These are phyloP conservation scores for Notolepis coatsorum DNA, from an alignment of 2,797 vertebrate species.

Conservation along the genomic window DNA sequence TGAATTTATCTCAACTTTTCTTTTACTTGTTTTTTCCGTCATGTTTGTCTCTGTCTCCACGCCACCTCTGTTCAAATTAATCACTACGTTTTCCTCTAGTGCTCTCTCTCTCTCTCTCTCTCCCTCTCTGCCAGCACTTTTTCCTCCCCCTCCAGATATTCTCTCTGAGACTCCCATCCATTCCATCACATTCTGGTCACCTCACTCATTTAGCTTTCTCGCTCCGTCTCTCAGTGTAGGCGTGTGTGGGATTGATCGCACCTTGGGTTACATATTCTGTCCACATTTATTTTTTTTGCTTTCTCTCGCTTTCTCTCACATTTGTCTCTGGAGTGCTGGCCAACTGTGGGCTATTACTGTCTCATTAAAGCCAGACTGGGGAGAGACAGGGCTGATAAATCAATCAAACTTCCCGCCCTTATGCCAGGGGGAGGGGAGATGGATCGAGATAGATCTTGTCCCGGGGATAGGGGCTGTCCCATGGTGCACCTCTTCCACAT, in stretches of 20 bases:
- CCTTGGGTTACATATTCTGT: slow-evolving; percentile 72
- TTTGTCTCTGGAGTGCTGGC: slow-evolving; percentile 63
- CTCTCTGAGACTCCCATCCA: background rate
- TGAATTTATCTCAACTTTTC: background rate
- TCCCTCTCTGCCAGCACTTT: slow-evolving; percentile 1
- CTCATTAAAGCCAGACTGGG: slow-evolving; percentile 79
- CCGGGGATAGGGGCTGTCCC: slow-evolving; percentile 66
- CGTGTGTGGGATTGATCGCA: slow-evolving; percentile 65
- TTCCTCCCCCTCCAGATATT: background rate
- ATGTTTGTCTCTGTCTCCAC: background rate
- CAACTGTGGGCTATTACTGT: slow-evolving; percentile 77
- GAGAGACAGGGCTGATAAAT: slow-evolving; percentile 76
- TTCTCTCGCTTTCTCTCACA: slow-evolving; percentile 57
- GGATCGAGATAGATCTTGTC: slow-evolving; percentile 72
- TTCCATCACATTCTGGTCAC: slow-evolving; percentile 31
- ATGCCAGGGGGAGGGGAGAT: slow-evolving; percentile 70
- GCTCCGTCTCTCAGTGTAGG: slow-evolving; percentile 28
- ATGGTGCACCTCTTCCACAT: slow-evolving; percentile 71
- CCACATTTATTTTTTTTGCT: slow-evolving; percentile 72
- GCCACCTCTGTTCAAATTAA: background rate
- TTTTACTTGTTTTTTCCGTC: slow-evolving; percentile 2
- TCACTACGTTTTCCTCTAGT: background rate
- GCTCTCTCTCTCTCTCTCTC: slow-evolving; percentile 10
- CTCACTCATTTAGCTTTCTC: slow-evolving; percentile 40
- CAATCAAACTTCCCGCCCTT: slow-evolving; percentile 75